A percentile compares a stretch with the other conserved stretches of the same genome.
Evolutionary conservation across 2,888 invertebrate species (phyloP).

Genomic region (Aporophyla nigra): DNA sequence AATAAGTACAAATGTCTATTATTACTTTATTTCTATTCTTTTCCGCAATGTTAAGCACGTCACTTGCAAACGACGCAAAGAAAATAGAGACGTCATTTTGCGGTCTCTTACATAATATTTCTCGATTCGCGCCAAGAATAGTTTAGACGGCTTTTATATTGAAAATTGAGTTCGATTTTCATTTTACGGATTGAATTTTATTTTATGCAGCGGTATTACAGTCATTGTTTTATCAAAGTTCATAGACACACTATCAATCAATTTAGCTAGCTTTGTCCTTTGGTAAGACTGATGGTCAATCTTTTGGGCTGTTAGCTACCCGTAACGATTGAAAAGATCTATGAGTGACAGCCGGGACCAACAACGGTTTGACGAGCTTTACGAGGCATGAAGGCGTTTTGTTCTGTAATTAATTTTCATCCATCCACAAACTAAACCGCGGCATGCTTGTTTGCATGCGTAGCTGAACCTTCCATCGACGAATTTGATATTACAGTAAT

Average conservation of each 20-base stretch:
- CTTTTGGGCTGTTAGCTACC: too few species aligned
- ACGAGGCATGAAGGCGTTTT: too few species aligned
- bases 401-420: too few species aligned
- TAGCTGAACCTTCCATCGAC: too few species aligned
- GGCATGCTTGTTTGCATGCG: too few species aligned
- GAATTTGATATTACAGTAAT: too few species aligned
- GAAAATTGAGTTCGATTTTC: conserved; percentile 33
- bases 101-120: conserved; percentile 41
- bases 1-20: not conserved
- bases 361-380: too few species aligned
- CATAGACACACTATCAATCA: not conserved
- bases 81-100: conserved; percentile 47
- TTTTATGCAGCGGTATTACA: not conserved
- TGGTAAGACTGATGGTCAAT: too few species aligned
- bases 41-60: conserved; percentile 19
- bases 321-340: too few species aligned
- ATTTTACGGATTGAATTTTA: not conserved
- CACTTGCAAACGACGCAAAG: conserved; percentile 46
- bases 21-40: conserved; percentile 8
- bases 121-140: conserved; percentile 32
- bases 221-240: not conserved
- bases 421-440: too few species aligned
- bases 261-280: too few species aligned
- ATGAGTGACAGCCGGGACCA: too few species aligned
- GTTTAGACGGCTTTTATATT: conserved; percentile 43